These are phyloP conservation scores for Chrysemys picta DNA, from an alignment of 2,113 vertebrate genomes.

Conservation along the genomic window DNA sequence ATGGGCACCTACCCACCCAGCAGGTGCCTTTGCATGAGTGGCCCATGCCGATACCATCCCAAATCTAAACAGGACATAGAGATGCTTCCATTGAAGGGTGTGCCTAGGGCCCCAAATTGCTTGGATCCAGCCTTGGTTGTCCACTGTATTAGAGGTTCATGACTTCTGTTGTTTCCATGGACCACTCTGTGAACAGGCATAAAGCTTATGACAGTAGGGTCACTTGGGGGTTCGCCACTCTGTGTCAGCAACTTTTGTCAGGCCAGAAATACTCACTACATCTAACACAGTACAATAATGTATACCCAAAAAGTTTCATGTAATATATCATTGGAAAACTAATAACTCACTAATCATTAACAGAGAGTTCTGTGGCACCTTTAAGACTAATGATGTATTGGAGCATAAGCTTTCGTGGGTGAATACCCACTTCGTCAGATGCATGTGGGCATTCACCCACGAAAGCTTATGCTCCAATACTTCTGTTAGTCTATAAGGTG, in stretches of 20 bases:
- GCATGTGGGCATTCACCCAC: no score
- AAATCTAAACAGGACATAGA: not conserved
- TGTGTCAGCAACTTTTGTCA: not conserved
- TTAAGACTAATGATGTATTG: no score
- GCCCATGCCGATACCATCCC: not conserved
- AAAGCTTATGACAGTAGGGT: not conserved
- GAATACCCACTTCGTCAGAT: no score
- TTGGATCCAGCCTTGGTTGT: not conserved
- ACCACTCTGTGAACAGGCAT: not conserved
- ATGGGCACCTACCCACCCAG: not conserved
- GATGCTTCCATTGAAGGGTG: not conserved
- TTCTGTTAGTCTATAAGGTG: no score
- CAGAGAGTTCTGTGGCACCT: no score
- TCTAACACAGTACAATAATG: not conserved
- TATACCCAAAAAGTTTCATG: not conserved
- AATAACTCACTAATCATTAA: not conserved
- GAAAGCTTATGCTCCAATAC: no score
- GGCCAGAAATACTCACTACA: not conserved
- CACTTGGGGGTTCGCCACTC: not conserved
- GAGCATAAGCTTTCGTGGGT: no score
- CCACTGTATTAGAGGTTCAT: not conserved
- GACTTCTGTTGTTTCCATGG: not conserved
- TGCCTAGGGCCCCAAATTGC: not conserved
- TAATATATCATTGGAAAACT: not conserved
- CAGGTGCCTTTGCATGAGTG: not conserved